These are phyloP conservation scores for Erpornis zantholeuca DNA, from an alignment of 2,113 vertebrate species.

Conservation along the genomic window DNA sequence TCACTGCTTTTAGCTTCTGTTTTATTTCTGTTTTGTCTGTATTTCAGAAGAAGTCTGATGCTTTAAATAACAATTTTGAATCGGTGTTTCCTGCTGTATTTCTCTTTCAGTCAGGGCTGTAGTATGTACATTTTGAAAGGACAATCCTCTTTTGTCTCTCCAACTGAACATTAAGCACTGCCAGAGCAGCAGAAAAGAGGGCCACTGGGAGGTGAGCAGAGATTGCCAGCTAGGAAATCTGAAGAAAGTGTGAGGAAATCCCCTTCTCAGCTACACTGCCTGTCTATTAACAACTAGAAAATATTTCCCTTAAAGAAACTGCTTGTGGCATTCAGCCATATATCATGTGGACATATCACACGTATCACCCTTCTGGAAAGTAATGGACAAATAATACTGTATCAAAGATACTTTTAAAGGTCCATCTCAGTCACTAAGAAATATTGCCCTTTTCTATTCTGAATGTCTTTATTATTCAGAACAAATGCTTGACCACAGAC, in stretches of 20 bases:
- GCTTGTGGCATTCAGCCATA: neutral
- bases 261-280: neutral
- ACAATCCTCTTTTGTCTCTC: conserved; percentile 10
- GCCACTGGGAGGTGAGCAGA: neutral
- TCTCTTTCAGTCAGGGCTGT: conserved; percentile 1
- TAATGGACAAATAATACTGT: neutral
- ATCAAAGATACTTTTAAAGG: neutral
- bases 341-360: no score
- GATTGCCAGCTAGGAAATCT: neutral
- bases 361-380: neutral
- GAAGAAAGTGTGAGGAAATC: neutral
- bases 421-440: neutral
- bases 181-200: neutral
- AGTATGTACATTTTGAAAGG: neutral
- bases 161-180: conserved; percentile 1
- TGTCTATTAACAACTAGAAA: neutral
- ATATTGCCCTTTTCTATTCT: neutral
- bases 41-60: neutral
- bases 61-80: conserved; percentile 23
- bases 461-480: neutral
- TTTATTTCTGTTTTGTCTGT: conserved; percentile 10
- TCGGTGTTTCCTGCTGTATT: conserved; percentile 21
- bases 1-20: neutral
- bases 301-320: neutral
- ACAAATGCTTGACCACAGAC: neutral